Base-by-base conservation (phyloP, 2,888 invertebrate species). In the Dolomedes plantarius region DNA sequence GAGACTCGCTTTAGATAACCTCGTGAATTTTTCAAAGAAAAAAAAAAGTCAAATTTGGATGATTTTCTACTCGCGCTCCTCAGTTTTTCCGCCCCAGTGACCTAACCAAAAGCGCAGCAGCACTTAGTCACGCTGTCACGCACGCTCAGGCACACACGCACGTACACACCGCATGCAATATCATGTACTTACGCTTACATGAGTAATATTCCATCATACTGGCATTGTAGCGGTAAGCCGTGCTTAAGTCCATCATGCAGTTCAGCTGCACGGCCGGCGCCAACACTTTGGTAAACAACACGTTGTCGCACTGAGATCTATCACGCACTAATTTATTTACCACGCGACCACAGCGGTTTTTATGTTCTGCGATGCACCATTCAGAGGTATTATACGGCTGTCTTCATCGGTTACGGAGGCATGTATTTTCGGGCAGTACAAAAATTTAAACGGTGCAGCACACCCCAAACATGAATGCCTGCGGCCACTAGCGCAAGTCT, bases 121-220 rank as follows among this genome's bases (percentile, higher is more conserved):
- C 23, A 56, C 23, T 67, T 67, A 36, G 36, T 31, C 56, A 62
- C 74, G 62, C 74, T 11, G 16, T 41, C 65, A 46, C 41, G 39
- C 82, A 71, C 76, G 32, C 67, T 31, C 56, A 28, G 9, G 23
- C 62, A 29, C 16, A n/a, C 67, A 50, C 62, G 23, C 73, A 73
- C 65, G 27, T 62, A 46, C 75, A 67, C 69, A 68, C 41, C 19
- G 71, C 71, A 56, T 72, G 65, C 76, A 72, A 56, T 29, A 77
- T 36, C 77, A 77, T 56, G 36, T 75, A 91, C 90, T 91, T 90
- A 90, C 90, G 90, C 89, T 90, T 91, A 89, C 91, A 98, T 92
- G 98, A 97, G 91, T 98, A 98, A 93, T 98, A 98, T 94, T 98
- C 98, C 98, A 98, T 97, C 97, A 98, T 97, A 92, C 97, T 97